These are phyloP conservation scores for Lampris megalopsis DNA, from an alignment of 2,113 vertebrate genomes.

Conservation along the genomic window DNA sequence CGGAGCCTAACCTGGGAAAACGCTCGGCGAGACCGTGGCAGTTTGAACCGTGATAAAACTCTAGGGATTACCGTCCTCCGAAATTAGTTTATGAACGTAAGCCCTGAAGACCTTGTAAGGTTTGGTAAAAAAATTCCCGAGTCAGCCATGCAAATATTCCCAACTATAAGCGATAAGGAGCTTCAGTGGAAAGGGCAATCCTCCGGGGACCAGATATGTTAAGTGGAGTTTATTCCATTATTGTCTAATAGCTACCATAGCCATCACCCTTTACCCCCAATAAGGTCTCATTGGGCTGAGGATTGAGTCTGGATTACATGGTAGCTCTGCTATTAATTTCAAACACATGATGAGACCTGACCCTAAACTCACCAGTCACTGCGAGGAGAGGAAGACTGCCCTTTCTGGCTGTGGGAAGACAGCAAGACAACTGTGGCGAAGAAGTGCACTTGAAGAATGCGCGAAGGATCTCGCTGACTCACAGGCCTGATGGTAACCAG, in stretches of 20 bases:
- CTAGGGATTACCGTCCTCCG: slow-evolving; percentile 40
- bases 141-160: slow-evolving; percentile 29
- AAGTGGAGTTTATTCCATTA: slow-evolving; percentile 76
- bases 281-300: slow-evolving; percentile 75
- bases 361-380: slow-evolving; percentile 59
- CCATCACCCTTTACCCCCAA: slow-evolving; percentile 77
- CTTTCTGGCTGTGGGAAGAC: slow-evolving; percentile 46
- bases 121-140: slow-evolving; percentile 43
- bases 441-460: no score
- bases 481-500: no score
- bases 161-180: slow-evolving; percentile 43
- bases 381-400: slow-evolving; percentile 44
- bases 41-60: slow-evolving; percentile 49
- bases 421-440: slow-evolving; percentile 26
- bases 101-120: slow-evolving; percentile 44
- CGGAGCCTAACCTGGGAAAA: slow-evolving; percentile 60
- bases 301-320: slow-evolving; percentile 79
- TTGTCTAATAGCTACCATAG: slow-evolving; percentile 83
- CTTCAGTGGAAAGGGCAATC: slow-evolving; percentile 46
- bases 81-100: slow-evolving; percentile 56
- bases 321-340: slow-evolving; percentile 79
- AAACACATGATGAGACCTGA: slow-evolving; percentile 78
- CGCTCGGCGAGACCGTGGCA: slow-evolving; percentile 23
- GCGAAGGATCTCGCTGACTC: no score
- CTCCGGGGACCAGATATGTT: slow-evolving; percentile 60